phyloP scores from a whole-genome alignment of 64 coral and sea anemone genomes.

The Anthopleura sola region DNA sequence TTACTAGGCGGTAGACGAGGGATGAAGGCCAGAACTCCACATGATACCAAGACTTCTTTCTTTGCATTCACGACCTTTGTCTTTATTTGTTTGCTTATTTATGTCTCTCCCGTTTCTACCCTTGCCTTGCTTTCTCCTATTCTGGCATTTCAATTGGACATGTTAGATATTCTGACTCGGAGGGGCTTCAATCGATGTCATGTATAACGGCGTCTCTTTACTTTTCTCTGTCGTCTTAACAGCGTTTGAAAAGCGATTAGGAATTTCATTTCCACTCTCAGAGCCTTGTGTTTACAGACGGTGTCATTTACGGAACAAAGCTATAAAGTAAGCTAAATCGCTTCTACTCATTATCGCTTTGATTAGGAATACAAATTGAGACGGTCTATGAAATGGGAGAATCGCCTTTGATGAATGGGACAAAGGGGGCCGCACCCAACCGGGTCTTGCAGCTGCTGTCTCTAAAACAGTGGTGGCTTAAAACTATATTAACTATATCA shows the following conservation, averaged over 20 bases:
- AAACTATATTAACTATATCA: not conserved
- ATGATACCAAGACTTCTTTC: too few relatives aligned
- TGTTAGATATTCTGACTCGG: not conserved
- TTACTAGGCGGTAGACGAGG: too few relatives aligned
- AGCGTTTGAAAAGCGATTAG: constrained; percentile 19
- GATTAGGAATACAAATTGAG: not conserved
- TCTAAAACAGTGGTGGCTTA: not conserved
- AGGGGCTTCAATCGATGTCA: not conserved
- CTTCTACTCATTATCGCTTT: not conserved
- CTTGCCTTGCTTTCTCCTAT: not conserved
- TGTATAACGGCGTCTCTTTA: not conserved
- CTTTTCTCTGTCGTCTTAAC: not conserved
- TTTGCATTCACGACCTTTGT: too few relatives aligned
- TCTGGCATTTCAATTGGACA: too few relatives aligned
- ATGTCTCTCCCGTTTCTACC: too few relatives aligned
- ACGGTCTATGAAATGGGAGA: not conserved
- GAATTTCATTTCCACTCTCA: constrained; percentile 6
- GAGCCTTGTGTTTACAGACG: constrained; percentile 11
- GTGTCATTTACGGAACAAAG: not conserved
- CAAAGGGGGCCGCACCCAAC: not conserved
- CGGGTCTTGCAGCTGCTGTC: not conserved
- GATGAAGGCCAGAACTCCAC: too few relatives aligned
- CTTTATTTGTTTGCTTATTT: too few relatives aligned
- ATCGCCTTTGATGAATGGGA: not conserved
- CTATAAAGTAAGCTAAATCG: not conserved